These are phyloP conservation scores for Esperia sulphurella DNA, from an alignment of 2,888 invertebrate genomes.

Conservation along the genomic window DNA sequence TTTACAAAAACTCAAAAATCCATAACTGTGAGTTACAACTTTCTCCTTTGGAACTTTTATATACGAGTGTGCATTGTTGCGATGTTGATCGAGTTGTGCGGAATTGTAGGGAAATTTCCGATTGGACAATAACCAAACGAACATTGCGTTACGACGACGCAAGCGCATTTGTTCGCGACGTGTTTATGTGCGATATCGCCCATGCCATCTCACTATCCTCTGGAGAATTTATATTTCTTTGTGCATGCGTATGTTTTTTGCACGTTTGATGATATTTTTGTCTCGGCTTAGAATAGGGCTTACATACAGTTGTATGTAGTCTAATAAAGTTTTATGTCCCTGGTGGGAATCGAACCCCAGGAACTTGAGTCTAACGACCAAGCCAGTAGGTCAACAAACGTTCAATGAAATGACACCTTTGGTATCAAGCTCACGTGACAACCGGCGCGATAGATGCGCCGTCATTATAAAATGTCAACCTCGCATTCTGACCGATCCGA, in stretches of 20 bases:
- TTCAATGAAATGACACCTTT: too few species aligned
- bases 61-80: slow-evolving; percentile 34
- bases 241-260: not conserved
- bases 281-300: too few species aligned
- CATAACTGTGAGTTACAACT: not conserved
- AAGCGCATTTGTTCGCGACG: not conserved
- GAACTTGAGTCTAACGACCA: too few species aligned
- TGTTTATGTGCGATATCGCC: not conserved
- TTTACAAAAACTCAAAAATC: too few species aligned
- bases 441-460: not conserved
- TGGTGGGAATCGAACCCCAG: too few species aligned
- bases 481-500: not conserved
- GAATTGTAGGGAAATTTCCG: slow-evolving; percentile 23
- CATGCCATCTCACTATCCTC: not conserved
- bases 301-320: too few species aligned
- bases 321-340: too few species aligned
- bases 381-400: too few species aligned
- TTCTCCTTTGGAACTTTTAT: not conserved
- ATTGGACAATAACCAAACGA: not conserved
- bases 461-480: slow-evolving; percentile 25
- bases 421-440: too few species aligned
- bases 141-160: not conserved
- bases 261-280: too few species aligned
- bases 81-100: slow-evolving; percentile 26
- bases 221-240: not conserved